Conservation (phyloP, 2,888 invertebrate species). For the Ectemnius lituratus region DNA sequence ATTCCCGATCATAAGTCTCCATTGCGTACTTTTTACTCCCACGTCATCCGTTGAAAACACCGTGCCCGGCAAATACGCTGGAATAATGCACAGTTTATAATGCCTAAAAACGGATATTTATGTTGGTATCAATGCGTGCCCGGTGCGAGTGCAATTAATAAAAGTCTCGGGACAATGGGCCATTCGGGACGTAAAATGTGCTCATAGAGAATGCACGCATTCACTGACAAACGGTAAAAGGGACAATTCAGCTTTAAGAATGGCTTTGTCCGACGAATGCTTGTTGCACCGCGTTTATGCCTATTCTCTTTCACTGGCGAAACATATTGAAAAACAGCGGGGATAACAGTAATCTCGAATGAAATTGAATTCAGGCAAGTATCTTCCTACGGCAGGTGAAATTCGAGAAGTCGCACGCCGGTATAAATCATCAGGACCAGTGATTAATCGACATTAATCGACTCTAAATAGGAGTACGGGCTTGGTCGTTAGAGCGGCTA, state of each 20-base stretch:
- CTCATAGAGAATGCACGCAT: neutral
- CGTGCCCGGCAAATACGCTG: neutral
- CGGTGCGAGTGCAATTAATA: neutral
- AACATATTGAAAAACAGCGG: neutral
- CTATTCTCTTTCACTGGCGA: neutral
- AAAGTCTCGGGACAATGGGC: slow-evolving; percentile 4
- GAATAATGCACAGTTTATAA: neutral
- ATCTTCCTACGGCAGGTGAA: neutral
- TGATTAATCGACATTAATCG: slow-evolving; percentile 43
- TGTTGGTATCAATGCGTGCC: neutral
- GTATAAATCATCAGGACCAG: slow-evolving; percentile 30
- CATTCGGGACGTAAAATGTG: slow-evolving; percentile 3
- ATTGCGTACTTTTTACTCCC: no score
- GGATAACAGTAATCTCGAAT: neutral
- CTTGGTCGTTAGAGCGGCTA: slow-evolving; percentile 33
- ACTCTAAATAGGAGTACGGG: slow-evolving; percentile 30
- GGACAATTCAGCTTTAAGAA: slow-evolving; percentile 5
- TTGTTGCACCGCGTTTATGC: neutral
- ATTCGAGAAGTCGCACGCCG: neutral
- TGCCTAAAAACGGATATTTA: neutral
- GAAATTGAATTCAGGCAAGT: neutral
- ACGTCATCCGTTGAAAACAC: neutral
- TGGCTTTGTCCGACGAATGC: neutral
- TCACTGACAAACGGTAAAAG: slow-evolving; percentile 6
- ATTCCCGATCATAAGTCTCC: no score